Conservation (phyloP, 1,140 invertebrate genomes). For the Drosophila bocki region DNA sequence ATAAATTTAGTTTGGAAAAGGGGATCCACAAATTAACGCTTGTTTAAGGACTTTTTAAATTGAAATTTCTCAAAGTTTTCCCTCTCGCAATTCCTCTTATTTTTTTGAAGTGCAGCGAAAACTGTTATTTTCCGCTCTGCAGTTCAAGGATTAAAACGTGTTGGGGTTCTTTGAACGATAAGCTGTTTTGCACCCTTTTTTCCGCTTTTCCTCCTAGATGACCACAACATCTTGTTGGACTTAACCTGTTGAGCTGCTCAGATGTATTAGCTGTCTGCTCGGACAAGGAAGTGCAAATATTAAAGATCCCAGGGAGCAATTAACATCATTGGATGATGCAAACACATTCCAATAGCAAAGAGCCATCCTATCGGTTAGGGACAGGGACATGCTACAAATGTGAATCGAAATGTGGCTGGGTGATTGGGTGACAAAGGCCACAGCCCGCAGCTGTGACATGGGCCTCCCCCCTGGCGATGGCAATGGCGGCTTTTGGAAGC, state of each 20-base stretch:
- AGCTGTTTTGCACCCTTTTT: slow-evolving; percentile 9
- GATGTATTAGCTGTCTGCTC: slow-evolving; percentile 27
- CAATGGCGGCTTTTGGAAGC: slow-evolving; percentile 26
- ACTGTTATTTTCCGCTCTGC: slow-evolving; percentile 32
- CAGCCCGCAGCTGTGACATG: slow-evolving; percentile 32
- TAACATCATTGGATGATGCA: slow-evolving; percentile 34
- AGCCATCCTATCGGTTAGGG: not conserved
- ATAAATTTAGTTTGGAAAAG: not conserved
- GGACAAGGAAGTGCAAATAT: slow-evolving; percentile 20
- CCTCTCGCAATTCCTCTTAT: not conserved
- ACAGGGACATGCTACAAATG: not conserved
- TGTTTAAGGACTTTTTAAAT: no score
- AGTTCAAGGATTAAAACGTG: slow-evolving; percentile 54
- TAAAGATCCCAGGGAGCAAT: slow-evolving; percentile 39
- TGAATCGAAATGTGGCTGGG: slow-evolving; percentile 7
- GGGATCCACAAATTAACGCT: no score
- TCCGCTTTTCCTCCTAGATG: not conserved
- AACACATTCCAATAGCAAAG: not conserved
- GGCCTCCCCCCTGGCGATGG: not conserved
- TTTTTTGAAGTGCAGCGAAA: slow-evolving; percentile 2
- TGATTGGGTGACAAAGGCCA: slow-evolving; percentile 17
- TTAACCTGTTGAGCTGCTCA: slow-evolving; percentile 41
- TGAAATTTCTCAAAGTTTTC: no score
- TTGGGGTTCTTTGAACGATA: not conserved
- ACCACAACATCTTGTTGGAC: slow-evolving; percentile 33